Percentiles rank a stretch among this genome's conserved stretches.
Evolutionary conservation across 2,113 vertebrate genomes (phyloP).

Genomic region (Sander lucioperca): DNA sequence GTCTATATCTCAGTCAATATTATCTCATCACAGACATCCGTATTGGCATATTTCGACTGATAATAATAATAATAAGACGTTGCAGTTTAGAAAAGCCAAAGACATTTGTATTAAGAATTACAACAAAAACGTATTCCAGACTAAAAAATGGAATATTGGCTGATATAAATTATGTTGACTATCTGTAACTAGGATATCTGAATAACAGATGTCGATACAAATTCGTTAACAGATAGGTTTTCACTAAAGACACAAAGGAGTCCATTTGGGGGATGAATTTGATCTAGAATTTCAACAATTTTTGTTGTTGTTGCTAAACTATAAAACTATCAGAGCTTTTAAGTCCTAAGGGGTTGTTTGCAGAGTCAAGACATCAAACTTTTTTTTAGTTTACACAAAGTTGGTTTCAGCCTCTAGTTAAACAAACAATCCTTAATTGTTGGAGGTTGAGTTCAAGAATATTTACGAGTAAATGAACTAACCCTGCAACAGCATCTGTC

Average conservation of each 20-base stretch:
- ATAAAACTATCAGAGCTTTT: conserved; percentile 20
- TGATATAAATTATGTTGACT: background rate
- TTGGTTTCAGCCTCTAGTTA: conserved; percentile 23
- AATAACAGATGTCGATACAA: background rate
- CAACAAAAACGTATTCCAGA: background rate
- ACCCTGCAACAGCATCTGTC: conserved; percentile 34
- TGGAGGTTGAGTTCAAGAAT: conserved; percentile 33
- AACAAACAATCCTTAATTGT: conserved; percentile 16
- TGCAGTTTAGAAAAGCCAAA: background rate
- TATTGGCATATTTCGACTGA: background rate
- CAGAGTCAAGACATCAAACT: conserved; percentile 43
- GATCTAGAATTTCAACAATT: conserved; percentile 12
- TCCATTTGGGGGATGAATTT: background rate
- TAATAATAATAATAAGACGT: background rate
- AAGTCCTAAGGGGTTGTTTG: conserved; percentile 31
- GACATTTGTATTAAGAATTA: background rate
- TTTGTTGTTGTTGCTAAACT: conserved; percentile 3
- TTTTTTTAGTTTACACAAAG: conserved; percentile 21
- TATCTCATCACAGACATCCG: background rate
- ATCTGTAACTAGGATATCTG: background rate
- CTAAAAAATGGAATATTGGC: background rate
- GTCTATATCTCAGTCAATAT: background rate
- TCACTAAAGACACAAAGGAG: background rate
- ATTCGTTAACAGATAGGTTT: background rate
- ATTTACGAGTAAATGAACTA: conserved; percentile 40